Base-by-base conservation (phyloP, 2,797 vertebrate species). In the Platyrinchus mystaceus region DNA sequence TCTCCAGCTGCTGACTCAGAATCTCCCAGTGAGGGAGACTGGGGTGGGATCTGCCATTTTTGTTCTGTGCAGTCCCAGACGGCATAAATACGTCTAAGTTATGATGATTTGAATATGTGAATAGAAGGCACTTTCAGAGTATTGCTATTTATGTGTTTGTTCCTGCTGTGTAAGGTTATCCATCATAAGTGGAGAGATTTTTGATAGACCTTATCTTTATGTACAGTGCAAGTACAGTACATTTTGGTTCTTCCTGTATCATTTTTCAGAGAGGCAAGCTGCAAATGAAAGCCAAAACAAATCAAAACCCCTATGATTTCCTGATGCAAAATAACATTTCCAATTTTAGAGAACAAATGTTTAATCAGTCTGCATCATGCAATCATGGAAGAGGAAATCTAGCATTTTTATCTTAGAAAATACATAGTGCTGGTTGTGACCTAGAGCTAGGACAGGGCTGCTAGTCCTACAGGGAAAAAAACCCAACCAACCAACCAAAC, bases 231-330 rank as follows among this genome's bases (percentile, higher is more conserved):
- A 84, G 69, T 91, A 80, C 23, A 4, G 77, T 94, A 93, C 8
- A 0, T 96, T 96, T 95, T 93, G 76, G 69, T 93, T 94, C 94
- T 96, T 97, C 94, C 87, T 97, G 96, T 64, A 49, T 91, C 67
- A 87, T 96, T 96, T 96, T 88, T 97, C 76, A 95, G 79, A 90
- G 93, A 96, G 53, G 55, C 91, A 93, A 86, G 89, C 96, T 96
- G 95, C 87, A 88, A 90, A 92, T 41, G 68, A 94, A 96, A 96
- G 89, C 91, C 90, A 87, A 85, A 95, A 96, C 87, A 95, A 97
- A 96, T 96, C 36, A 69, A 91, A 93, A 68, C 23, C 27, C 83
- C 37, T 66, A 12, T 81, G 94, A 80, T 90, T 96, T 96, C 50
- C 46, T 90, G 84, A 90, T 96, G 88, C 43, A 83, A 97, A 96